Evolutionary conservation across 2,888 invertebrate genomes (phyloP).

Genomic region (Ariolimax columbianus): DNA sequence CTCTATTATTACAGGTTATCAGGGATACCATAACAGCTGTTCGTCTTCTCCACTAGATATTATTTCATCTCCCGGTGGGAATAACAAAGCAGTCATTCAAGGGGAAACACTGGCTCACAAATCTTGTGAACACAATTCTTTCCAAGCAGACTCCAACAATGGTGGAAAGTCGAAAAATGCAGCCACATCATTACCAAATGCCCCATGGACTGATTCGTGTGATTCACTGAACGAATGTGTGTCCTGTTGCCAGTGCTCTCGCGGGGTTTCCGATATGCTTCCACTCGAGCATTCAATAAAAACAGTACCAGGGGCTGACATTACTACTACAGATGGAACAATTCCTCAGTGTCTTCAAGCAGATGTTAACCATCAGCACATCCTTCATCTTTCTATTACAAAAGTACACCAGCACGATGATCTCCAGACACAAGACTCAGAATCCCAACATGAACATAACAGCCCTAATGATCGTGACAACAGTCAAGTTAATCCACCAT

Average conservation of each 20-base stretch:
- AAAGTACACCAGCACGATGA: background rate
- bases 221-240: constrained; percentile 49
- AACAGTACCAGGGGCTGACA: background rate
- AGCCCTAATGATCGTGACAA: background rate
- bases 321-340: background rate
- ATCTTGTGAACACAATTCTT: constrained; percentile 57
- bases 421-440: background rate
- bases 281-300: constrained; percentile 39
- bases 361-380: background rate
- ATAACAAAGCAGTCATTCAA: background rate
- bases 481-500: background rate
- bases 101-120: background rate
- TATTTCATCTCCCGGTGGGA: background rate
- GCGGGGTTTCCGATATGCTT: constrained; percentile 46
- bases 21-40: background rate
- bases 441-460: too few species aligned
- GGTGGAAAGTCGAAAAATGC: constrained; percentile 63
- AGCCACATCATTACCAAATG: constrained; percentile 47
- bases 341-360: background rate
- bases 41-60: background rate
- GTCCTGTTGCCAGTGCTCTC: constrained; percentile 15
- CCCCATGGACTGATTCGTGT: background rate
- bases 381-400: background rate
- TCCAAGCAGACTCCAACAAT: constrained; percentile 65
- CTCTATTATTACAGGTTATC: constrained; percentile 37